Evolutionary conservation across 2,797 vertebrate genomes (phyloP).

Genomic region (Mus caroli): DNA sequence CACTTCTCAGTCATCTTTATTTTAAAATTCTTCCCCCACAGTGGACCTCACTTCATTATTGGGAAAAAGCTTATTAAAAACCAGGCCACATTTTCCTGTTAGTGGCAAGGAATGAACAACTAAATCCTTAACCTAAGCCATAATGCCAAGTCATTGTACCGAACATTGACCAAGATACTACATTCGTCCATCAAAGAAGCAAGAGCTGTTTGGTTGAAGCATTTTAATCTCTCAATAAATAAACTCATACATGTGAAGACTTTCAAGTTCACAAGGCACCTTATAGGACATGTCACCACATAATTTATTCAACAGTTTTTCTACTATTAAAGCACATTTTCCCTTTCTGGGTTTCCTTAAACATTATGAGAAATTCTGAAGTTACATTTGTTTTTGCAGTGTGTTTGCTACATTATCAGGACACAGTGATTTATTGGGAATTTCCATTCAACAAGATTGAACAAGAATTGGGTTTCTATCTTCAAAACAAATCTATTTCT

Average conservation of each 20-base stretch:
- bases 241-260: constrained; percentile 7
- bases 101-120: not conserved
- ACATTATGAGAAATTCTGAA: constrained; percentile 36
- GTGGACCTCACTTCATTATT: not conserved
- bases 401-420: constrained; percentile 16
- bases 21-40: constrained; percentile 44
- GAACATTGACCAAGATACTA: not conserved
- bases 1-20: constrained; percentile 37
- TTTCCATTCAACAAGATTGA: constrained; percentile 52
- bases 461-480: not conserved
- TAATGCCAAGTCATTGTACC: not conserved
- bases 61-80: not conserved
- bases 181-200: constrained; percentile 1
- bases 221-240: constrained; percentile 19
- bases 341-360: constrained; percentile 1
- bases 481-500: no score
- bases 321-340: not conserved
- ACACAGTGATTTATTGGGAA: not conserved
- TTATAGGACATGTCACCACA: not conserved
- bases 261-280: constrained; percentile 4
- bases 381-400: not conserved
- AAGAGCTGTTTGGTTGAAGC: constrained; percentile 50
- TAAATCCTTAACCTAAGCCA: constrained; percentile 39
- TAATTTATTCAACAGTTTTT: constrained; percentile 51
- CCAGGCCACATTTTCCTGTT: not conserved